phyloP scores from a whole-genome alignment of 2,113 vertebrate genomes.

The Dunckerocampus dactyliophorus region DNA sequence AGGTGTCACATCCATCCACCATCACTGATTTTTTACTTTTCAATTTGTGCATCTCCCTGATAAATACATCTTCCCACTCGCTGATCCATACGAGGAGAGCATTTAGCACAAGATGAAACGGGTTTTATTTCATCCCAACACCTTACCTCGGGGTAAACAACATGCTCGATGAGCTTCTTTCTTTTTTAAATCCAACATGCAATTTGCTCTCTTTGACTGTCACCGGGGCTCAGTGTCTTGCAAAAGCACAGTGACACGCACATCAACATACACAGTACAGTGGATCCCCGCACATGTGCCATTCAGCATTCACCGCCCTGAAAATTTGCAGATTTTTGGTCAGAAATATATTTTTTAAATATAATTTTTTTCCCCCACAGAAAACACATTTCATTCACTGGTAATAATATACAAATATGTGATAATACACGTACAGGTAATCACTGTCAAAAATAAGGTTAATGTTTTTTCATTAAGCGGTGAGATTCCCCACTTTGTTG shows the following conservation, averaged over 20 bases:
- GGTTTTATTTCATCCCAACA: conserved; percentile 56
- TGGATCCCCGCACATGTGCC: too few relatives aligned
- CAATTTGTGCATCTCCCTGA: conserved; percentile 18
- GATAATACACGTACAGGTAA: too few relatives aligned
- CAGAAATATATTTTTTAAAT: too few relatives aligned
- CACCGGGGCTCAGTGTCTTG: conserved; percentile 36
- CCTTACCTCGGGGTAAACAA: conserved; percentile 51
- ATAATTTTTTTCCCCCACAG: too few relatives aligned
- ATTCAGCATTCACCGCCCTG: too few relatives aligned
- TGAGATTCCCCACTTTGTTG: too few relatives aligned
- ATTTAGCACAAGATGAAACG: conserved; percentile 62
- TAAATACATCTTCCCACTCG: conserved; percentile 29
- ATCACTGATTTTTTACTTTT: conserved; percentile 19
- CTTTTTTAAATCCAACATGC: conserved; percentile 44
- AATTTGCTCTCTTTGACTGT: conserved; percentile 54
- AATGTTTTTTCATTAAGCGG: too few relatives aligned
- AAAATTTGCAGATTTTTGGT: too few relatives aligned
- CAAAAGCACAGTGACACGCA: not conserved
- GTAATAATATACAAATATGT: too few relatives aligned
- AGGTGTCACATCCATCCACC: conserved; percentile 30
- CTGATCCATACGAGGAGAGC: conserved; percentile 37
- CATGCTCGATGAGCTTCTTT: conserved; percentile 54
- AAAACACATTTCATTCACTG: too few relatives aligned
- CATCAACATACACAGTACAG: not conserved
- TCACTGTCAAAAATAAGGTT: too few relatives aligned